Evolutionary conservation across 2,888 invertebrate species (phyloP).

Genomic region (Linnaemya tessellans): DNA sequence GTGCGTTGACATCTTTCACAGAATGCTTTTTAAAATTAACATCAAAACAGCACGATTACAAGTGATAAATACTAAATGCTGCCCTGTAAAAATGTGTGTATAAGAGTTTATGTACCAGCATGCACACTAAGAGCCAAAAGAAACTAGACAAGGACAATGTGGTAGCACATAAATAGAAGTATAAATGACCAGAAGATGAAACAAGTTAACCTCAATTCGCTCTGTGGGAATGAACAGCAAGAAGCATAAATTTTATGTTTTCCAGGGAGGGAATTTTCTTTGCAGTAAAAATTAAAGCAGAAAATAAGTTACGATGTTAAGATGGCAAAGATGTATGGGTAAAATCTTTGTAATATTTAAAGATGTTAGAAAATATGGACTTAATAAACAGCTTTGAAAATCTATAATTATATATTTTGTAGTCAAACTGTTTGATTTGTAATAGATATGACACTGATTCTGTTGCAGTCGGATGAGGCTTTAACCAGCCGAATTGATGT

Average conservation of each 20-base stretch:
- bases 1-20: neutral
- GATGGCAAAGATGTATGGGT: neutral
- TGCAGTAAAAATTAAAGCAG: neutral
- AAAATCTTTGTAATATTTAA: neutral
- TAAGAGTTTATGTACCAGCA: neutral
- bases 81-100: neutral
- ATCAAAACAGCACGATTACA: slow-evolving; percentile 39
- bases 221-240: slow-evolving; percentile 24
- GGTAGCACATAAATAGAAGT: slow-evolving; percentile 20
- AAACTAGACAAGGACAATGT: slow-evolving; percentile 34
- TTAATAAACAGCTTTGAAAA: no score
- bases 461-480: no score
- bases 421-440: no score
- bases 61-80: slow-evolving; percentile 34
- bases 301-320: neutral
- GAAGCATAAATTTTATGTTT: slow-evolving; percentile 31
- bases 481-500: no score
- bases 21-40: slow-evolving; percentile 44
- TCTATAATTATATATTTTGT: no score
- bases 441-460: no score
- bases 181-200: slow-evolving; percentile 33
- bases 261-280: neutral
- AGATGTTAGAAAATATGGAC: no score
- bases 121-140: neutral
- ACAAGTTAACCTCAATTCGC: slow-evolving; percentile 47